Base-by-base conservation (phyloP, 1,140 invertebrate genomes). In the Amphibalanus amphitrite region DNA sequence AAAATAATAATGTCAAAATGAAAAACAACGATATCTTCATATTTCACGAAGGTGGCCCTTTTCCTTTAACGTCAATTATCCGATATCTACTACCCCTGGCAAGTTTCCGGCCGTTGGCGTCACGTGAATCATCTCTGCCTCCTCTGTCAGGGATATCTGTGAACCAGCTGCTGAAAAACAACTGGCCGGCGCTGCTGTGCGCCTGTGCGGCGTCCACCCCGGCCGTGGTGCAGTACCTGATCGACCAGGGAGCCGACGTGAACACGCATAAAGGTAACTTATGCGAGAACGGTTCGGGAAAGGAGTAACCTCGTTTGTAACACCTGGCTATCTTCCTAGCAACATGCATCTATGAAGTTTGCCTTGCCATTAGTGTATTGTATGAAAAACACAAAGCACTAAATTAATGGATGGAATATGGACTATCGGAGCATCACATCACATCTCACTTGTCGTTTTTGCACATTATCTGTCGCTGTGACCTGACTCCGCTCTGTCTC, bases 141-240 rank as follows among this genome's bases (percentile, higher is more conserved):
- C n/a, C n/a, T n/a, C n/a, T n/a, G n/a, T n/a, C 38, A 38, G 38
- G 38, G 6, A 38, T 38, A 38, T 38, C 74, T 10, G 78, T 82
- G 15, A 80, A 83, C 73, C 75, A 76, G 28, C 76, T 79, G 17
- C 73, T 83, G 15, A 79, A 78, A 69, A 74, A 77, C 69, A 81
- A 81, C 0, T 84, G 83, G 83, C 81, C 81, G 10, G 79, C 79
- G 13, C 74, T 84, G 28, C 82, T 84, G 83, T 83, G 82, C 78
- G 81, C 82, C 68, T 78, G 79, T 59, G 81, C 77, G 70, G 75
- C 75, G 72, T 81, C 77, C 0, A 77, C 79, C 69, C 71, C 74
- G 38, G 76, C 80, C 10, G 74, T 82, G 69, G 80, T 83, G 3
- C 69, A 80, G 29, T 79, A 78, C 69, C 74, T 84, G 15, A 74